A percentile compares a stretch with the other conserved stretches of the same genome.
Evolutionary conservation across 2,113 vertebrate species (phyloP).

Genomic region (Peucedramus taeniatus): DNA sequence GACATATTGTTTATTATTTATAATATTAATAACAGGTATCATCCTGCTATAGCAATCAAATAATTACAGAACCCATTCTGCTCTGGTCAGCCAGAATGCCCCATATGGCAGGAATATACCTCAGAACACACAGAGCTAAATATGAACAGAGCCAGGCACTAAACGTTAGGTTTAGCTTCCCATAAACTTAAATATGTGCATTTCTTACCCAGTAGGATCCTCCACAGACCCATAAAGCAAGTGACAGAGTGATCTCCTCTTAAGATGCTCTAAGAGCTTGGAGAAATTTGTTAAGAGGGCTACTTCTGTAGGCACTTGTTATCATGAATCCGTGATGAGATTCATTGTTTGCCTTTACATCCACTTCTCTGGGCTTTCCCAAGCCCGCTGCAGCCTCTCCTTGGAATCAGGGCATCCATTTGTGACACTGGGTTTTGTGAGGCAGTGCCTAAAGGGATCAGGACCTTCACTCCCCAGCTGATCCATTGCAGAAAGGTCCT

Average conservation of each 20-base stretch:
- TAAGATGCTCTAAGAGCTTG: conserved; percentile 17
- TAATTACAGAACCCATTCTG: background rate
- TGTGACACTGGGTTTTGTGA: background rate
- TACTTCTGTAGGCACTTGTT: conserved; percentile 31
- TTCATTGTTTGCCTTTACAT: background rate
- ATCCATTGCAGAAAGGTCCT: background rate
- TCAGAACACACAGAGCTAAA: background rate
- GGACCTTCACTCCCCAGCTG: background rate
- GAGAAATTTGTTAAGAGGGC: conserved; percentile 23
- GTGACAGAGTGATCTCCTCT: background rate
- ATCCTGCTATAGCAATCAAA: background rate
- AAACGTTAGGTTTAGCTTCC: background rate
- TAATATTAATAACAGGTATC: conserved; percentile 32
- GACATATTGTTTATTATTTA: conserved; percentile 24
- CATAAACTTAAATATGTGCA: conserved; percentile 43
- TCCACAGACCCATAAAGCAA: conserved; percentile 48
- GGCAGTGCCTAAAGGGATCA: background rate
- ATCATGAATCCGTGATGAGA: background rate
- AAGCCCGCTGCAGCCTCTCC: fast-evolving
- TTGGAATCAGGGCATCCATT: background rate
- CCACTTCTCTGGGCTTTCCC: background rate
- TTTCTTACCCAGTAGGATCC: conserved; percentile 29
- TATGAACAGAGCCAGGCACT: background rate
- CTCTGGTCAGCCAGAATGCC: background rate
- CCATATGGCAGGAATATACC: background rate